These are phyloP conservation scores for Brachypalpus laphriformis DNA, from an alignment of 2,888 invertebrate genomes.

Conservation along the genomic window DNA sequence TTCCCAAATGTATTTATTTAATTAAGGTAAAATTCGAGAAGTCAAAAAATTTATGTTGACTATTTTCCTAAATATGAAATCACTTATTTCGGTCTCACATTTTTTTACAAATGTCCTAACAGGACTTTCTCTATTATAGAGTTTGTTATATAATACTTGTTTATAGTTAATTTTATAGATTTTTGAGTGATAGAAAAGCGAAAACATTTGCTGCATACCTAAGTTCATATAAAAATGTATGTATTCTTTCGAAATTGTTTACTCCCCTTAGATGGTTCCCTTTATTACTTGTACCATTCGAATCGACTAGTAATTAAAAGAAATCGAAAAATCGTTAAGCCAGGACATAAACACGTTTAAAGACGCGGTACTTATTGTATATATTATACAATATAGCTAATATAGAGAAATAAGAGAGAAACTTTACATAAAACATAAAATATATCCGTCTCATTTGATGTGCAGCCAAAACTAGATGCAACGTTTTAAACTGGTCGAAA, in stretches of 20 bases:
- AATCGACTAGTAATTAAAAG: not conserved
- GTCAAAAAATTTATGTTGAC: not conserved
- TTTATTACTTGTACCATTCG: not conserved
- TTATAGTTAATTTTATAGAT: not conserved
- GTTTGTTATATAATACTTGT: not conserved
- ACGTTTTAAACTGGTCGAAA: slow-evolving; percentile 6
- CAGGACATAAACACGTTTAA: not conserved
- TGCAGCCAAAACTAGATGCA: no score
- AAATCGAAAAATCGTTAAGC: not conserved
- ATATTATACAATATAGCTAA: not conserved
- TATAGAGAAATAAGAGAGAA: not conserved
- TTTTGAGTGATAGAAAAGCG: not conserved
- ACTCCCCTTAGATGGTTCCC: not conserved
- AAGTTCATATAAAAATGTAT: not conserved
- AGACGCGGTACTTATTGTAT: no score
- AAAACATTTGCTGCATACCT: not conserved
- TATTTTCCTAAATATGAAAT: no score
- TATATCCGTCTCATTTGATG: no score
- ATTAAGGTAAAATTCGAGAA: not conserved
- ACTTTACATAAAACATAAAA: not conserved
- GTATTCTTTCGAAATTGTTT: not conserved
- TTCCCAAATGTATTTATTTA: not conserved
- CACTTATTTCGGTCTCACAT: not conserved
- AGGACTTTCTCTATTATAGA: no score
- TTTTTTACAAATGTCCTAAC: not conserved